Percentiles rank a stretch among this genome's conserved stretches.
These are phyloP conservation scores for Frankliniella intonsa DNA, from an alignment of 2,888 invertebrate genomes.

Conservation along the genomic window DNA sequence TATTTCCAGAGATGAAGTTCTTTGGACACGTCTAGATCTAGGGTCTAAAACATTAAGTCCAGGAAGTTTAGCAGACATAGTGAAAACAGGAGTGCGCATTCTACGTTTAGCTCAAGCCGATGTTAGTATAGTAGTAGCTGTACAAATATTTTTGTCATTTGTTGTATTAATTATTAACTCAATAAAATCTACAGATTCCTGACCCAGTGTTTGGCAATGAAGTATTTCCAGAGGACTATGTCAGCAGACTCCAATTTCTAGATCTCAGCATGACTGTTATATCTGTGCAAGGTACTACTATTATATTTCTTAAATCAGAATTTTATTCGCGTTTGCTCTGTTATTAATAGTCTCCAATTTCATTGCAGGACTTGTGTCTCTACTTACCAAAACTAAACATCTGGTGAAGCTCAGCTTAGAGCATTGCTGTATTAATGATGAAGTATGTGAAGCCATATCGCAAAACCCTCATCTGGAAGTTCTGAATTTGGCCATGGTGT, in stretches of 20 bases:
- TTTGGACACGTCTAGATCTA: slow-evolving; percentile 82
- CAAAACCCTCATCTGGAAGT: slow-evolving; percentile 65
- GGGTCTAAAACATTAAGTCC: slow-evolving; percentile 63
- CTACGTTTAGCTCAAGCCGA: slow-evolving; percentile 74
- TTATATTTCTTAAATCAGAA: not conserved
- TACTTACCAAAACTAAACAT: slow-evolving; percentile 63
- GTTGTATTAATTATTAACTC: slow-evolving; percentile 20
- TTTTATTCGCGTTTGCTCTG: slow-evolving; percentile 14
- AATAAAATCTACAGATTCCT: slow-evolving; percentile 46
- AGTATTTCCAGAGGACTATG: slow-evolving; percentile 47
- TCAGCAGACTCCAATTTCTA: slow-evolving; percentile 68
- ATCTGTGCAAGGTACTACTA: slow-evolving; percentile 45
- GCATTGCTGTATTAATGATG: slow-evolving; percentile 61
- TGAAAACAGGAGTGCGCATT: slow-evolving; percentile 72
- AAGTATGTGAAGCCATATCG: slow-evolving; percentile 63
- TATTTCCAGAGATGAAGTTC: slow-evolving; percentile 73
- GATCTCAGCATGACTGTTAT: slow-evolving; percentile 79
- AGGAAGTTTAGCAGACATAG: slow-evolving; percentile 66
- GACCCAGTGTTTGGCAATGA: slow-evolving; percentile 52
- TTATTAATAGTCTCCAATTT: not conserved
- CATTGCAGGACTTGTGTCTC: slow-evolving; percentile 50
- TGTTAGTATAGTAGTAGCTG: slow-evolving; percentile 49
- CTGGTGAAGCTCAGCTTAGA: slow-evolving; percentile 83
- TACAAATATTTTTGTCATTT: slow-evolving; percentile 30
- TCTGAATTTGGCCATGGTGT: slow-evolving; percentile 78